Conservation (phyloP, 2,113 vertebrate genomes). For the Erythrocercus mccallii region DNA sequence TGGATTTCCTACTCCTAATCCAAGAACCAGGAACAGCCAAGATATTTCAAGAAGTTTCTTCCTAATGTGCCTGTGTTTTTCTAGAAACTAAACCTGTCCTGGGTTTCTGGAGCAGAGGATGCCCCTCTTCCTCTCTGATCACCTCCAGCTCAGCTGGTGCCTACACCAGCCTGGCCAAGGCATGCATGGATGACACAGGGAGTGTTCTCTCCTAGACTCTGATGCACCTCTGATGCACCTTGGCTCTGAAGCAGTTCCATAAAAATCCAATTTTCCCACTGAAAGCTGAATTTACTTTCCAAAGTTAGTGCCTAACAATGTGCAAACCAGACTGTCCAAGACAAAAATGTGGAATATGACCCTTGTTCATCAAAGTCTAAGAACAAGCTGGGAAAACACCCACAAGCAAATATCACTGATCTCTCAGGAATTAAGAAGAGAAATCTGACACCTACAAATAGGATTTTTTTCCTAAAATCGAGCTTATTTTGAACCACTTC, state of each 20-base stretch:
- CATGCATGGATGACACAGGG: background rate
- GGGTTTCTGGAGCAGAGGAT: background rate
- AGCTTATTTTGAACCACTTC: background rate
- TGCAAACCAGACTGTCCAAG: background rate
- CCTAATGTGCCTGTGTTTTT: background rate
- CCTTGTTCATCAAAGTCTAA: background rate
- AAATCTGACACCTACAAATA: background rate
- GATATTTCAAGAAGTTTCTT: background rate
- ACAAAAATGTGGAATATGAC: background rate
- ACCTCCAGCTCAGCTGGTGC: background rate
- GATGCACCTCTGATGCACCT: accelerated
- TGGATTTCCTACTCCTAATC: background rate
- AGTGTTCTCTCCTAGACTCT: accelerated
- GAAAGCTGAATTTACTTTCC: background rate
- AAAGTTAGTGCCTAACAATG: background rate
- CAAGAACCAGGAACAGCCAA: background rate
- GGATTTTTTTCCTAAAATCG: background rate
- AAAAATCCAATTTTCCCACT: background rate
- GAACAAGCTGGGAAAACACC: background rate
- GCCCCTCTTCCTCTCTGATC: background rate
- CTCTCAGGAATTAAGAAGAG: background rate
- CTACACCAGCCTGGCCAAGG: too few species aligned
- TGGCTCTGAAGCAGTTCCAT: too few species aligned
- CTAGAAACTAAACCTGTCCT: background rate
- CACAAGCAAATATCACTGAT: background rate